Base-by-base conservation (phyloP, 2,888 invertebrate genomes). In the Rhamphomyia laevipes region DNA sequence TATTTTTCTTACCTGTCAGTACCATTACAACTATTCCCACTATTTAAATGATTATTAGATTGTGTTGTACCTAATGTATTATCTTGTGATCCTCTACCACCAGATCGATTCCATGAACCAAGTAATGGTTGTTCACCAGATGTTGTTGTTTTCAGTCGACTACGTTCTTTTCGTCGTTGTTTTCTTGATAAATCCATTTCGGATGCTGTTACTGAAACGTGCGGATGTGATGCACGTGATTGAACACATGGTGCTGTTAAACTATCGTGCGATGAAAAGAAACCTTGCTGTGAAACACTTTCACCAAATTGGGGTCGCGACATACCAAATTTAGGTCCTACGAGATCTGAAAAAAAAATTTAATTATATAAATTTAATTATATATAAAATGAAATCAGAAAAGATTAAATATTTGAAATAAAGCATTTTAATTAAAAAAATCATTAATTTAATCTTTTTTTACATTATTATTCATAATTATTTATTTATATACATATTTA, bases 311-410 rank as follows among this genome's bases (percentile, higher is more conserved):
- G 68, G 62, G 67, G 75, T 72, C 75, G 75, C 66, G 75, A 74
- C 74, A 82, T 79, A 62, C 85, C 83, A 75, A 86, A 79, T 71
- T 86, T 84, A 71, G 84, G 84, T 68, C 84, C 84, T 72, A 86
- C 84, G 70, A 89, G 76, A 72, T 83, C 82, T 83, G 72, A 4
- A 66, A 65, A 49, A 45, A 54, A 50, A 45, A 35, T 6, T 46
- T 21, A 51, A 35, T 18, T 16, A 37, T 4, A 49, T 37, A 46
- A 40, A 18, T 13, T 13, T n/a, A 17, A 43, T 13, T 38, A 49
- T n/a, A n/a, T n/a, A n/a, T n/a, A n/a, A n/a, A n/a, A n/a, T n/a
- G n/a, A n/a, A n/a, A n/a, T n/a, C n/a, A n/a, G n/a, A n/a, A n/a
- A n/a, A n/a, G n/a, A n/a, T n/a, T n/a, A n/a, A n/a, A n/a, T n/a